Conservation (phyloP, 2,113 vertebrate genomes). For the Casuarius casuarius region DNA sequence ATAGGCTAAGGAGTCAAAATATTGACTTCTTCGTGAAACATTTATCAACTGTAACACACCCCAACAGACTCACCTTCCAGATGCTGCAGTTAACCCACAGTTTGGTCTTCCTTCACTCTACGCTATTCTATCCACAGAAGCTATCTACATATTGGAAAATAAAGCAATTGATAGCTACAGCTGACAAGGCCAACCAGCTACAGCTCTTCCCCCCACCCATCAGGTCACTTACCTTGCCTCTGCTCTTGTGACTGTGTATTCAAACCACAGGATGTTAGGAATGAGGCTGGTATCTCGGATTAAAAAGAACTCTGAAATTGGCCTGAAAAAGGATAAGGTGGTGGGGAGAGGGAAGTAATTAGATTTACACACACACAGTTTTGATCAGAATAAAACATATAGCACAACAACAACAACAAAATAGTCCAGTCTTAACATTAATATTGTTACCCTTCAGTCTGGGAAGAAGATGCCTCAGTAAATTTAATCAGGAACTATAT, state of each 20-base stretch:
- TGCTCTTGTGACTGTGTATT: constrained; percentile 97
- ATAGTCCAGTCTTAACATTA: background rate
- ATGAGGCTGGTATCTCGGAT: constrained; percentile 99
- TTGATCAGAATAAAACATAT: background rate
- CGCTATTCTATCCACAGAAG: background rate
- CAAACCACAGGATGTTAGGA: constrained; percentile 98
- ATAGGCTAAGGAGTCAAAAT: background rate
- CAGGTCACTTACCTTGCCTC: constrained; percentile 89
- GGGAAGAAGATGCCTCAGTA: background rate
- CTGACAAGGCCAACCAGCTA: background rate
- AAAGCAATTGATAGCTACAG: background rate
- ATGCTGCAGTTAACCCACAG: background rate
- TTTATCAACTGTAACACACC: background rate
- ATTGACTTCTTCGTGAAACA: background rate
- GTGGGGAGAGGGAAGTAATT: background rate
- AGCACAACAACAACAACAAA: background rate
- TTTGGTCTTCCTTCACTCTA: background rate
- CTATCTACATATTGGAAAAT: background rate
- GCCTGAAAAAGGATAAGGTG: constrained; percentile 77
- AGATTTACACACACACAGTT: background rate
- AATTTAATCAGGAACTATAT: background rate
- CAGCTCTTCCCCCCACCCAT: background rate
- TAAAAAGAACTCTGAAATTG: constrained; percentile 96
- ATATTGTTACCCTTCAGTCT: background rate
- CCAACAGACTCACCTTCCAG: background rate